Percentiles rank a stretch among this genome's conserved stretches.
These are phyloP conservation scores for Terrapene triunguis DNA, from an alignment of 2,113 vertebrate species.

Conservation along the genomic window DNA sequence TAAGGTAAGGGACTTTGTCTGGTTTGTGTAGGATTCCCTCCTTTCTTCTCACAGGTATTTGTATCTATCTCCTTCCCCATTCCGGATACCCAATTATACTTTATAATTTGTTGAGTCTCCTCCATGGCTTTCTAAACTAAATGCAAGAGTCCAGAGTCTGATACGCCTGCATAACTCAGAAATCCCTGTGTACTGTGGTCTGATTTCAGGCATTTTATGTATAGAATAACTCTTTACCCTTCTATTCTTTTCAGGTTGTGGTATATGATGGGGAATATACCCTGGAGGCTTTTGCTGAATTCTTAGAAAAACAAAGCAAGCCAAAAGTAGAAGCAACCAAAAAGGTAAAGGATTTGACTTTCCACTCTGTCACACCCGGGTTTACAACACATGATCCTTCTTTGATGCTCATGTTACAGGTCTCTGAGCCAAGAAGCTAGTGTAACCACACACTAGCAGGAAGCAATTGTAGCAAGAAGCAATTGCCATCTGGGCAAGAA, in stretches of 20 bases:
- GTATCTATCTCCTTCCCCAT: neutral
- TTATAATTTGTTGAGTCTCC: neutral
- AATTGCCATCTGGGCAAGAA: neutral
- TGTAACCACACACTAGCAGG: neutral
- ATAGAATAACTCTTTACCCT: neutral
- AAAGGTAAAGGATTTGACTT: constrained; percentile 50
- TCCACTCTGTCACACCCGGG: neutral
- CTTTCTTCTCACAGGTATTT: neutral
- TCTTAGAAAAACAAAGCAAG: constrained; percentile 76
- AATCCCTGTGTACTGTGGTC: neutral
- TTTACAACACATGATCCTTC: neutral
- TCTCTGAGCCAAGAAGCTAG: accelerated
- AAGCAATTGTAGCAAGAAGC: neutral
- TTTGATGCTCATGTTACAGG: neutral
- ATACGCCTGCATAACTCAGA: neutral
- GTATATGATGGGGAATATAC: constrained; percentile 71
- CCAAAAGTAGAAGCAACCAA: constrained; percentile 21
- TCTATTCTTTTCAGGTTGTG: constrained; percentile 66
- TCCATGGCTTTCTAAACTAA: neutral
- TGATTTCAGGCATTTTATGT: neutral
- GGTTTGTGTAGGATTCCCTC: neutral
- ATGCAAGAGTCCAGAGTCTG: neutral
- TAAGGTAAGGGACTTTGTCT: neutral
- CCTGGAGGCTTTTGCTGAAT: constrained; percentile 76
- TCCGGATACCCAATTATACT: neutral